Percentiles rank a stretch among this genome's conserved stretches.
These are phyloP conservation scores for Cebidichthys violaceus DNA, from an alignment of 2,113 vertebrate species.

Conservation along the genomic window DNA sequence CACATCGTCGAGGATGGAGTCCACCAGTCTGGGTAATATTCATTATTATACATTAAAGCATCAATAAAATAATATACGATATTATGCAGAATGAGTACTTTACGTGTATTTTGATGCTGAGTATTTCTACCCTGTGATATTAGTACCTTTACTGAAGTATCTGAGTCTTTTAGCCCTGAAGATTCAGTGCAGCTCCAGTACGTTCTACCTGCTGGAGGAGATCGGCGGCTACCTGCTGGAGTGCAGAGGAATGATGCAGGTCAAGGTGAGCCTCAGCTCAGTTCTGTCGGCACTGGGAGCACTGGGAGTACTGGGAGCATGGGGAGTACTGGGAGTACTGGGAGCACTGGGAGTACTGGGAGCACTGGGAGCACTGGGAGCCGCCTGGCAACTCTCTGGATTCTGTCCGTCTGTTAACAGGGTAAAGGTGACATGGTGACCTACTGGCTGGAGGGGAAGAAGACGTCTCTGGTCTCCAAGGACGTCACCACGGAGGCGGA, in stretches of 20 bases:
- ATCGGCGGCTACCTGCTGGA: constrained; percentile 87
- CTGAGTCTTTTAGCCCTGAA: constrained; percentile 84
- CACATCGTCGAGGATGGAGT: constrained; percentile 94
- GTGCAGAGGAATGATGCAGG: constrained; percentile 88
- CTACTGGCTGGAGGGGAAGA: constrained; percentile 88
- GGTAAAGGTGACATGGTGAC: constrained; percentile 91
- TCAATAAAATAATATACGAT: not conserved
- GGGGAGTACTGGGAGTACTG: not conserved
- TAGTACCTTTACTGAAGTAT: not conserved
- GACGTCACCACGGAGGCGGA: constrained; percentile 48
- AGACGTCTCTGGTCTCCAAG: constrained; percentile 56
- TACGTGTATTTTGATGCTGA: too few relatives aligned
- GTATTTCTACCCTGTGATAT: not conserved
- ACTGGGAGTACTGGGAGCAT: not conserved
- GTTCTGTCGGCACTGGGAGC: too few relatives aligned
- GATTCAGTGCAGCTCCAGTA: constrained; percentile 90
- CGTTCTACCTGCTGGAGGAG: constrained; percentile 90
- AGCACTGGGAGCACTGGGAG: not conserved
- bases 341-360: too few relatives aligned
- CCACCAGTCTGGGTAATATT: constrained; percentile 87
- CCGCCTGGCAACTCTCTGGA: not conserved
- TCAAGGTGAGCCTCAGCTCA: constrained; percentile 84
- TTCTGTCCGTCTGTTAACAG: constrained; percentile 51
- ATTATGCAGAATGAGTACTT: not conserved
- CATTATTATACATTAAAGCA: not conserved